Evolutionary conservation across 2,797 vertebrate genomes (phyloP).

Genomic region (Notolepis coatsorum): DNA sequence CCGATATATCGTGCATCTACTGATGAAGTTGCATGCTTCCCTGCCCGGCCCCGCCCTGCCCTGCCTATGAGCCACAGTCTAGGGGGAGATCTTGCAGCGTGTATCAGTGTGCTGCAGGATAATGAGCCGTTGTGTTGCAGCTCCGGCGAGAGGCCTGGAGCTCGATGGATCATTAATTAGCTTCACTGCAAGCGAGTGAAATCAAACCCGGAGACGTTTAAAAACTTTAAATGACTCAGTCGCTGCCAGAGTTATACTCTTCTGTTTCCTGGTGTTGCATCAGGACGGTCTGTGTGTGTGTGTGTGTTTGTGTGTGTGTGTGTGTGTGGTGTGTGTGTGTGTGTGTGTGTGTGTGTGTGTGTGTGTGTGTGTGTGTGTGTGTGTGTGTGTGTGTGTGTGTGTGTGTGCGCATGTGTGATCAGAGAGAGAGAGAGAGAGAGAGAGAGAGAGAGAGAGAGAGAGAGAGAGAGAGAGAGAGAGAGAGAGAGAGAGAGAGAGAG

Average conservation of each 20-base stretch:
- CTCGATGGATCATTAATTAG: constrained; percentile 76
- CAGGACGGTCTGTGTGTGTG: constrained; percentile 45
- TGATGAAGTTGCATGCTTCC: too few relatives aligned
- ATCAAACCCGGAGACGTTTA: constrained; percentile 64
- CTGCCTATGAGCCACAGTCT: too few relatives aligned
- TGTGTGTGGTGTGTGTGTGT: not conserved
- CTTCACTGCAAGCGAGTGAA: constrained; percentile 75
- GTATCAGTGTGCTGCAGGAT: constrained; percentile 57
- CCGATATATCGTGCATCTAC: too few relatives aligned
- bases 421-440: not conserved
- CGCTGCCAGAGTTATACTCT: constrained; percentile 46
- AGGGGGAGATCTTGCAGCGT: too few relatives aligned
- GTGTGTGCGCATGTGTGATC: not conserved
- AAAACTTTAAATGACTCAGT: constrained; percentile 64
- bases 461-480: not conserved
- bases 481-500: constrained; percentile 2
- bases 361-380: not conserved
- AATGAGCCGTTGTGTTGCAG: constrained; percentile 60
- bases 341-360: not conserved
- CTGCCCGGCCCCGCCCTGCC: too few relatives aligned
- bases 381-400: not conserved
- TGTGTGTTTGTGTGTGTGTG: not conserved
- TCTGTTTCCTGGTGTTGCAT: constrained; percentile 72
- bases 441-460: not conserved
- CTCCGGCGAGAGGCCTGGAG: constrained; percentile 61